Percentiles rank a stretch among this genome's conserved stretches.
These are phyloP conservation scores for Glyptemys insculpta DNA, from an alignment of 2,797 vertebrate genomes.

Conservation along the genomic window DNA sequence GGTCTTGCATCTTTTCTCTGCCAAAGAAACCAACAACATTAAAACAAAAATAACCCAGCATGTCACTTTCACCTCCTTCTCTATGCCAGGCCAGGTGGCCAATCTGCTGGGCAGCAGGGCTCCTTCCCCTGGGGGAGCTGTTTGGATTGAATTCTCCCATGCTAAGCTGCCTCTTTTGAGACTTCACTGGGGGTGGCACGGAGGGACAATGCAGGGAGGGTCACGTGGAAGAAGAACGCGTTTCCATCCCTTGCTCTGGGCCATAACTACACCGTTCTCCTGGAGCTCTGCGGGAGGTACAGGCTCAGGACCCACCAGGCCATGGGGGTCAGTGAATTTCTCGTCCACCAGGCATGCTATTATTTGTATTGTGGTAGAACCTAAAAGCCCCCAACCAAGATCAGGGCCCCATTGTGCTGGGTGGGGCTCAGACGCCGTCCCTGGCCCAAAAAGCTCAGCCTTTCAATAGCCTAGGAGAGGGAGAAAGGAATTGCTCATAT, in stretches of 20 bases:
- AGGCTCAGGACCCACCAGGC: not conserved
- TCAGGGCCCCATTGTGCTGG: not conserved
- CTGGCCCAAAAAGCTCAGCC: too few species aligned
- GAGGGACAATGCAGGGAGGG: not conserved
- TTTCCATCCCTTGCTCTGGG: not conserved
- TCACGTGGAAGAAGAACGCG: accelerated
- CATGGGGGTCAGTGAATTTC: not conserved
- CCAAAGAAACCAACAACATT: not conserved
- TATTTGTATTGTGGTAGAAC: not conserved
- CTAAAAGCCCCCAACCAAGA: not conserved
- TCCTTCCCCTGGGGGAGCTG: not conserved
- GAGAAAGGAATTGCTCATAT: not conserved
- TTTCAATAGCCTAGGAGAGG: not conserved
- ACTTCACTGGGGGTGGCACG: too few species aligned
- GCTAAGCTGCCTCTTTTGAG: too few species aligned
- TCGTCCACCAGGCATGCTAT: accelerated
- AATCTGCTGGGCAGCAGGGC: not conserved
- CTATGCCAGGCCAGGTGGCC: not conserved
- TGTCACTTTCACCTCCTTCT: accelerated
- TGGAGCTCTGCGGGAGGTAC: not conserved
- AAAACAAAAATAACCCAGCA: not conserved
- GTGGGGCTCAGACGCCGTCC: not conserved
- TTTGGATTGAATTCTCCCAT: not conserved
- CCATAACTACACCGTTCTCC: not conserved
- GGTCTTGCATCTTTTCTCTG: conserved; percentile 33